phyloP scores from a whole-genome alignment of 37 sponge, comb jelly and placozoan genomes.

The Petrosia ficiformis region DNA sequence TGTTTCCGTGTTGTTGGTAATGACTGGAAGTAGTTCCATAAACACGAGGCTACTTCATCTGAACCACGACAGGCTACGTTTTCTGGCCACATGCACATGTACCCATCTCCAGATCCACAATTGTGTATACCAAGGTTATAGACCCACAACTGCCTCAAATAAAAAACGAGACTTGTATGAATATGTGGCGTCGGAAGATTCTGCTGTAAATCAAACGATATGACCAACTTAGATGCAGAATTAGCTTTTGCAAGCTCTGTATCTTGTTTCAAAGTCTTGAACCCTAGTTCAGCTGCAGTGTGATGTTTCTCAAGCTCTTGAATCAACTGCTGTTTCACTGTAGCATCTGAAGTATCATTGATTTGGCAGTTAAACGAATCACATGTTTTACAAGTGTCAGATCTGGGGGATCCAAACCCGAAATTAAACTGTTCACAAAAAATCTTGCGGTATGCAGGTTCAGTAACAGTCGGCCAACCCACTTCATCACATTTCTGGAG shows the following conservation, averaged over 20 bases:
- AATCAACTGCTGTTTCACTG: neutral
- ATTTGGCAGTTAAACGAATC: conserved; percentile 8
- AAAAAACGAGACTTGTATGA: conserved; percentile 20
- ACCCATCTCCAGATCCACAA: conserved; percentile 5
- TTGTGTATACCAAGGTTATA: conserved; percentile 40
- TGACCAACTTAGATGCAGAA: neutral
- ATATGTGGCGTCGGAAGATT: conserved; percentile 27
- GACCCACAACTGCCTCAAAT: conserved; percentile 38
- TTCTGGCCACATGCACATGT: conserved; percentile 31
- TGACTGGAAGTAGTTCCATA: too few species aligned
- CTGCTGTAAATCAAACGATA: too few species aligned
- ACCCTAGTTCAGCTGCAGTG: conserved; percentile 12
- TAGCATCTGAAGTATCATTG: conserved; percentile 12
- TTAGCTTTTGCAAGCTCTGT: neutral
- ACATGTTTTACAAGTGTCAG: conserved; percentile 33
- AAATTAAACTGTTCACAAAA: conserved; percentile 38
- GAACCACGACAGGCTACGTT: conserved; percentile 26
- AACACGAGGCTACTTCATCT: too few species aligned
- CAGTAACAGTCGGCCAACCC: neutral
- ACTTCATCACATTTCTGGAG: conserved; percentile 4
- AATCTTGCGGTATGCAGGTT: conserved; percentile 21
- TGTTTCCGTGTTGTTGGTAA: neutral
- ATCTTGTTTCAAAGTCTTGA: conserved; percentile 31
- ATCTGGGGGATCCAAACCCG: conserved; percentile 27
- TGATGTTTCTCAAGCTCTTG: conserved; percentile 14